phyloP scores from a whole-genome alignment of 2,797 vertebrate genomes.

The Tadarida brasiliensis region DNA sequence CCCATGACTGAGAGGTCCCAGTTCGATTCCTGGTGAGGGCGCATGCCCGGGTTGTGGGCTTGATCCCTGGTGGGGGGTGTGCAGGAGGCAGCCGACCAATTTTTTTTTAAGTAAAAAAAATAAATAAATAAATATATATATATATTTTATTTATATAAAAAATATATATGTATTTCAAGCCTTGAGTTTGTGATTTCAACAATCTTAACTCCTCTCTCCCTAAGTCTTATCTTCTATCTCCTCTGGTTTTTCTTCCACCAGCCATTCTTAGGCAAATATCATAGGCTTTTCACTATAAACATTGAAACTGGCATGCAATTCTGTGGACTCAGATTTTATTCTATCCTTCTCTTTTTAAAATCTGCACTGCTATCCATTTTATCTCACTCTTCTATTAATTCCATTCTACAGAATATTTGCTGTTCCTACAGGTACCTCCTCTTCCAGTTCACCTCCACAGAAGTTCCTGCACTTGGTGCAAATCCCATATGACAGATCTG shows the following conservation, averaged over 20 bases:
- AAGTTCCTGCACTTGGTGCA: neutral
- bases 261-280: neutral
- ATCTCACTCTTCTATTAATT: neutral
- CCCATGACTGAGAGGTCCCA: no score
- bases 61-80: no score
- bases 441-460: neutral
- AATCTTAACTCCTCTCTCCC: neutral
- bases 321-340: neutral
- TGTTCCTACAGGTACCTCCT: neutral
- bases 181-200: neutral
- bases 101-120: no score
- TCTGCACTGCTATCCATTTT: neutral
- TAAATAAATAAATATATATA: no score
- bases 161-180: neutral
- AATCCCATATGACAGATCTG: neutral
- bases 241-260: neutral
- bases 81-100: no score
- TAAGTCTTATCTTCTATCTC: neutral
- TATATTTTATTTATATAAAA: no score
- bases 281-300: neutral
- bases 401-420: neutral
- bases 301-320: no score
- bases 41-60: no score
- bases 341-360: neutral
- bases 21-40: no score